Conservation (phyloP, 1,140 invertebrate genomes). For the Carposina sasakii region DNA sequence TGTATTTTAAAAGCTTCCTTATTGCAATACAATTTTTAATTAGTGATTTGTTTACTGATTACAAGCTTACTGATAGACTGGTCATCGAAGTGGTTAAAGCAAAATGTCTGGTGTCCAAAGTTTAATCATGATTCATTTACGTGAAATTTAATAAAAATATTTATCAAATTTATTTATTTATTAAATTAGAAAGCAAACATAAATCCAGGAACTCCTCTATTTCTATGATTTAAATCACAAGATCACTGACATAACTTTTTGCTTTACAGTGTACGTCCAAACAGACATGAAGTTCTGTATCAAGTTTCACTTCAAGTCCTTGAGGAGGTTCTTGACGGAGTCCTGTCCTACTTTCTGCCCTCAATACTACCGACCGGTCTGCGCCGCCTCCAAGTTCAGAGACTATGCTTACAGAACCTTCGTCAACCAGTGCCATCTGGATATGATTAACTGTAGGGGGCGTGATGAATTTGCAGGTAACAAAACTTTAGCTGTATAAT, state of each 20-base stretch:
- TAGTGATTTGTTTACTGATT: too few species aligned
- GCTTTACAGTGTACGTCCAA: slow-evolving; percentile 31
- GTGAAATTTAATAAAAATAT: slow-evolving; percentile 6
- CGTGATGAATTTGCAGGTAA: slow-evolving; percentile 41
- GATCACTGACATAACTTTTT: slow-evolving; percentile 7
- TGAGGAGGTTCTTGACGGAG: slow-evolving; percentile 36
- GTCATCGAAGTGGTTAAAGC: too few species aligned
- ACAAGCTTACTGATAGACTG: too few species aligned
- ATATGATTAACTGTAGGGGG: slow-evolving; percentile 53
- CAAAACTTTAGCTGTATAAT: too few species aligned
- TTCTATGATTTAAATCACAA: too few species aligned
- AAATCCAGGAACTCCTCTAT: too few species aligned
- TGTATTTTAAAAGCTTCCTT: too few species aligned
- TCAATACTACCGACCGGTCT: slow-evolving; percentile 46
- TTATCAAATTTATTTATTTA: too few species aligned
- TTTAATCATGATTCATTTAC: too few species aligned
- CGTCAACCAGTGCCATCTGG: slow-evolving; percentile 48
- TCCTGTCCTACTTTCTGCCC: slow-evolving; percentile 57
- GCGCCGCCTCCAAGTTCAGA: slow-evolving; percentile 39
- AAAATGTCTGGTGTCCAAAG: too few species aligned
- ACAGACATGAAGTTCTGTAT: slow-evolving; percentile 41
- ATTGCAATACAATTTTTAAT: too few species aligned
- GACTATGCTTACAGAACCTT: slow-evolving; percentile 46
- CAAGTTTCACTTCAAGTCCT: slow-evolving; percentile 26
- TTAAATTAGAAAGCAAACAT: too few species aligned